Evolutionary conservation across 2,797 vertebrate species (phyloP).

Genomic region (Acrossocheilus fasciatus): DNA sequence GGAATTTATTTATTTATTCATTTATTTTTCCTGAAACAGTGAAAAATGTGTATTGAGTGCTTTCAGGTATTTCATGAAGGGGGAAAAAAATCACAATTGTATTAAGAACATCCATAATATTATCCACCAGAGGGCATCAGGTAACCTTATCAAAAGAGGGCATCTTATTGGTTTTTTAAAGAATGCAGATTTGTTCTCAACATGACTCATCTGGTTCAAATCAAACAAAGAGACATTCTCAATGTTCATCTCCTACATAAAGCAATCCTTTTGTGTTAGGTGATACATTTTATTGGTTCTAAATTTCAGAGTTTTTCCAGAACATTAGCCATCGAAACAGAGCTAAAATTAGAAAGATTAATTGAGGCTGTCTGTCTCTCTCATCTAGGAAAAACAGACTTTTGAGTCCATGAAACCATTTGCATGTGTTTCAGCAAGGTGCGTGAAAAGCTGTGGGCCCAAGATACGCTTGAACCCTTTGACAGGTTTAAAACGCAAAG

Average conservation of each 20-base stretch:
- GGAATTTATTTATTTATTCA: neutral
- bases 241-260: neutral
- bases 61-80: neutral
- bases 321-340: neutral
- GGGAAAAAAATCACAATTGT: neutral
- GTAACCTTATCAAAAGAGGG: neutral
- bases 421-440: neutral
- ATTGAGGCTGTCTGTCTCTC: neutral
- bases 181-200: conserved; percentile 15
- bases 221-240: conserved; percentile 4
- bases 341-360: conserved; percentile 4
- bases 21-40: neutral
- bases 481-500: neutral
- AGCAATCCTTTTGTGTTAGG: neutral
- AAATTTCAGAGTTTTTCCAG: neutral
- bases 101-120: neutral
- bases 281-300: neutral
- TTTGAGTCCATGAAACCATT: neutral
- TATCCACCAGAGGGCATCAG: conserved; percentile 41
- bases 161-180: neutral
- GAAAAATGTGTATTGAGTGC: neutral
- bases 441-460: neutral
- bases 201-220: conserved; percentile 6
- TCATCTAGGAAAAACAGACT: neutral
- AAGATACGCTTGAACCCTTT: neutral